Percentiles rank a stretch among this genome's conserved stretches.
These are phyloP conservation scores for Thera britannica DNA, from an alignment of 2,888 invertebrate genomes.

Conservation along the genomic window DNA sequence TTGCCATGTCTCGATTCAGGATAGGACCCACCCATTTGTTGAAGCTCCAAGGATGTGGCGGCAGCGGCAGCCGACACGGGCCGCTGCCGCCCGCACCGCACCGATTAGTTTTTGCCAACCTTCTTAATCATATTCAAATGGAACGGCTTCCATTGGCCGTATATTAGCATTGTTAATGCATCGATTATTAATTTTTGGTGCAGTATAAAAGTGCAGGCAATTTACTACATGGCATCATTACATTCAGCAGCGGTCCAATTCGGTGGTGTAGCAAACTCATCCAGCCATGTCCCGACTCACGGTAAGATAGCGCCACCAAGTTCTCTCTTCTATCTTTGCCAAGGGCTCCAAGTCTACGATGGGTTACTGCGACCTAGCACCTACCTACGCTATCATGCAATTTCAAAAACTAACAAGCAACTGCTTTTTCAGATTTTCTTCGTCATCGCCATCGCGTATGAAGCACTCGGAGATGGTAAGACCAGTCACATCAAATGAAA, in stretches of 20 bases:
- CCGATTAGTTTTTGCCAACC: slow-evolving; percentile 56
- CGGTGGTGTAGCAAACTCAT: slow-evolving; percentile 56
- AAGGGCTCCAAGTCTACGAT: background rate
- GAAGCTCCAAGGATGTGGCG: slow-evolving; percentile 20
- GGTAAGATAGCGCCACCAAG: slow-evolving; percentile 59
- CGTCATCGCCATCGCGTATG: slow-evolving; percentile 76
- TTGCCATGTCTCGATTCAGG: too few species aligned
- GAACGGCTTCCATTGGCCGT: slow-evolving; percentile 65
- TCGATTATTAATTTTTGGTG: slow-evolving; percentile 75
- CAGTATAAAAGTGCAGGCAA: slow-evolving; percentile 77
- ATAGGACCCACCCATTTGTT: slow-evolving; percentile 2
- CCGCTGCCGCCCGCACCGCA: slow-evolving; percentile 29
- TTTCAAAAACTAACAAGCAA: slow-evolving; percentile 5
- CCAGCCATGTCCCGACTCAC: slow-evolving; percentile 75
- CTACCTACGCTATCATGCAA: background rate
- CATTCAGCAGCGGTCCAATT: slow-evolving; percentile 59
- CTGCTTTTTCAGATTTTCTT: slow-evolving; percentile 70
- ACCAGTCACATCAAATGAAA: background rate
- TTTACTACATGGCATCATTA: slow-evolving; percentile 63
- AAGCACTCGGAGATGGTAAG: slow-evolving; percentile 72
- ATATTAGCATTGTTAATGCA: slow-evolving; percentile 77
- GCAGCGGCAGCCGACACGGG: slow-evolving; percentile 21
- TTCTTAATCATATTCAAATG: slow-evolving; percentile 78
- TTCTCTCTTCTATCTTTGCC: too few species aligned
- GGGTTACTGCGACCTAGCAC: too few species aligned